A percentile compares a stretch with the other conserved stretches of the same genome.
Evolutionary conservation across 2,888 invertebrate species (phyloP).

Genomic region (Lasioglossum figueresi): DNA sequence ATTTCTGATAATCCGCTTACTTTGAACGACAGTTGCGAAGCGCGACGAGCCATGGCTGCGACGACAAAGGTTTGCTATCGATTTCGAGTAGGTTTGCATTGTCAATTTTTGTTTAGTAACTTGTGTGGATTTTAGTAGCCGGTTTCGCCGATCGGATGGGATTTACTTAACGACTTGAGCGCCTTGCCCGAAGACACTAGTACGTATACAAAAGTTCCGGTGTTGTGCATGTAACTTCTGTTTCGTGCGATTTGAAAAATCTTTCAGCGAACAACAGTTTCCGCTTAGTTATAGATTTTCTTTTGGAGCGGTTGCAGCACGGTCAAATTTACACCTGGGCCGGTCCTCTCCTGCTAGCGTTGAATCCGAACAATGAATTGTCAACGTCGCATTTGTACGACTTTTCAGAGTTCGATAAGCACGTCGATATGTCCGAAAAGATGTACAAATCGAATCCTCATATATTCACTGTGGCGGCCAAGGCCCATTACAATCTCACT

Average conservation of each 20-base stretch:
- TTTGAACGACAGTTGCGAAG: slow-evolving; percentile 15
- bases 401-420: slow-evolving; percentile 37
- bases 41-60: slow-evolving; percentile 28
- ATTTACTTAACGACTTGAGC: slow-evolving; percentile 71
- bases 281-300: slow-evolving; percentile 77
- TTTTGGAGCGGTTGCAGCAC: slow-evolving; percentile 77
- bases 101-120: neutral
- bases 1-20: slow-evolving; percentile 25
- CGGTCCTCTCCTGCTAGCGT: slow-evolving; percentile 81
- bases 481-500: slow-evolving; percentile 76
- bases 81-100: neutral
- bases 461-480: slow-evolving; percentile 77
- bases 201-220: slow-evolving; percentile 48
- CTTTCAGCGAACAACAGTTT: neutral
- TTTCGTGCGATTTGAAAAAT: neutral
- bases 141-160: slow-evolving; percentile 64
- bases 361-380: slow-evolving; percentile 79
- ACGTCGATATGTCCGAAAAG: slow-evolving; percentile 46
- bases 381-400: slow-evolving; percentile 66
- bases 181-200: slow-evolving; percentile 68
- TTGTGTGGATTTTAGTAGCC: slow-evolving; percentile 58
- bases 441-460: slow-evolving; percentile 71
- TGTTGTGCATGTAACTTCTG: neutral
- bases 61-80: slow-evolving; percentile 41
- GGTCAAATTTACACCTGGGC: slow-evolving; percentile 83